A percentile compares a stretch with the other conserved stretches of the same genome.
phyloP scores from a whole-genome alignment of 2,888 invertebrate genomes.

The Tiliacea aurago region DNA sequence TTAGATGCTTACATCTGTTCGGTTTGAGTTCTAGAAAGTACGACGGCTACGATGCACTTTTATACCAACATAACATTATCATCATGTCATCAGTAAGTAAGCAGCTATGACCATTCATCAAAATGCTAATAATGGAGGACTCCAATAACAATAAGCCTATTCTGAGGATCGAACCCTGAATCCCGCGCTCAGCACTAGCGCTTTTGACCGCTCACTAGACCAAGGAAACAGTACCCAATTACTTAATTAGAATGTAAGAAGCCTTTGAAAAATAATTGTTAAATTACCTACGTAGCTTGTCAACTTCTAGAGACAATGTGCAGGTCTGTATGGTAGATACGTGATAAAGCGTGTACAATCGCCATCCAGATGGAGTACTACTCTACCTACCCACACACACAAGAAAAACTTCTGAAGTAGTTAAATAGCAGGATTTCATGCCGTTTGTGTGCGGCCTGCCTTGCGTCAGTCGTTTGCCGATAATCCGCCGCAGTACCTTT shows the following conservation, averaged over 20 bases:
- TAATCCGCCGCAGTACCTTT: conserved; percentile 74
- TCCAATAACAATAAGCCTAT: not conserved
- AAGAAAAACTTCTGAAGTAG: conserved; percentile 35
- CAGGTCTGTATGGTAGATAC: not conserved
- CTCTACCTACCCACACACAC: conserved; percentile 33
- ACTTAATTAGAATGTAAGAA: too few relatives aligned
- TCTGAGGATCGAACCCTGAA: not conserved
- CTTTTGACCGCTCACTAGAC: not conserved
- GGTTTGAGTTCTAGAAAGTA: not conserved
- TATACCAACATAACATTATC: not conserved
- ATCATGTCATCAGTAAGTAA: too few relatives aligned
- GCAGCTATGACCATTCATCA: not conserved
- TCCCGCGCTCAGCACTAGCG: not conserved
- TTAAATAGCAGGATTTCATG: conserved; percentile 72
- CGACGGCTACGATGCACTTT: not conserved
- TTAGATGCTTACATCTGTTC: not conserved
- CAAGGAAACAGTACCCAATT: not conserved
- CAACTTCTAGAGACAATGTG: not conserved
- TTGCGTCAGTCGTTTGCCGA: conserved; percentile 71
- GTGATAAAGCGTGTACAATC: conserved; percentile 26
- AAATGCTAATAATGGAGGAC: not conserved
- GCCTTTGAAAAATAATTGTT: not conserved
- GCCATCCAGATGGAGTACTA: conserved; percentile 28
- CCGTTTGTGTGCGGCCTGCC: conserved; percentile 71
- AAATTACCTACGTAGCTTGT: not conserved